Conservation (phyloP, 2,888 invertebrate genomes). For the Lasius fuliginosus region DNA sequence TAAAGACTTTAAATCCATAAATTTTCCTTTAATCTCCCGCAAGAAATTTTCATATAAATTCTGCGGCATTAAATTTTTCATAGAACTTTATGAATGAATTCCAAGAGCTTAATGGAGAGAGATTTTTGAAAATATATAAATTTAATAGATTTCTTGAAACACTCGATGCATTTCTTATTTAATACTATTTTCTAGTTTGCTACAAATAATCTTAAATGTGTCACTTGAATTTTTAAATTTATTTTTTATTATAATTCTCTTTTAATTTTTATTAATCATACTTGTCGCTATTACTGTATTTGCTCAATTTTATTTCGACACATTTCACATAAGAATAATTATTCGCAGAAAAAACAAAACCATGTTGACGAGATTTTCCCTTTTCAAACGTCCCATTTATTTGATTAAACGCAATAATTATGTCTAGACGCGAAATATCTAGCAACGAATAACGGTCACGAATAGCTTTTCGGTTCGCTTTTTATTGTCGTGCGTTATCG, state of each 20-base stretch:
- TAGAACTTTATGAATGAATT: neutral
- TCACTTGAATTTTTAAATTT: neutral
- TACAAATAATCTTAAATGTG: neutral
- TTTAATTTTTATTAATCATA: neutral
- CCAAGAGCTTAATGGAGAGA: neutral
- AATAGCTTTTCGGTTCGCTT: neutral
- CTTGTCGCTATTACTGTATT: neutral
- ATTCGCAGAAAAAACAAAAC: neutral
- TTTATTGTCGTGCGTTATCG: slow-evolving; percentile 1
- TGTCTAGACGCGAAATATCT: neutral
- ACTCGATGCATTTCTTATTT: neutral
- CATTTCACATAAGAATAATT: neutral
- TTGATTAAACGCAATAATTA: slow-evolving; percentile 24
- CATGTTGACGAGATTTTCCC: neutral
- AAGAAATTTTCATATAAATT: neutral
- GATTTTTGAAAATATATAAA: neutral
- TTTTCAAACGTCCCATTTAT: neutral
- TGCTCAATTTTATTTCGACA: neutral
- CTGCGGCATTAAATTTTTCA: neutral
- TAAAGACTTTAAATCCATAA: neutral
- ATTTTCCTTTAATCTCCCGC: neutral
- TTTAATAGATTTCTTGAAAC: neutral
- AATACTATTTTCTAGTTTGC: neutral
- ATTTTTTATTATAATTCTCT: neutral
- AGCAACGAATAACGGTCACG: slow-evolving; percentile 6